Evolutionary conservation across 2,797 vertebrate species (phyloP).

Genomic region (Leucoraja ocellata): DNA sequence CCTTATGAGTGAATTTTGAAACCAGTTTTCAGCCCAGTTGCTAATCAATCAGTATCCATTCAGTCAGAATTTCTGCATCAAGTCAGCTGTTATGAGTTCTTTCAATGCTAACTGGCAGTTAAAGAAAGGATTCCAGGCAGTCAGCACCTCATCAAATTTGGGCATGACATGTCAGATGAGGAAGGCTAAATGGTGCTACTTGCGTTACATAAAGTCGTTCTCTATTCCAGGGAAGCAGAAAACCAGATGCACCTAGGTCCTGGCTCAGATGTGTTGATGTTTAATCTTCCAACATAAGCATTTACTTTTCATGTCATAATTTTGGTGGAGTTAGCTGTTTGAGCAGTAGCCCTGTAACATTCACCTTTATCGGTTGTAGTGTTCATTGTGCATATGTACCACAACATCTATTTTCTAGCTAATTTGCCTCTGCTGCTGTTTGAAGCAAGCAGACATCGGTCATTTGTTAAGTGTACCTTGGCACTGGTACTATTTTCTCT

Average conservation of each 20-base stretch:
- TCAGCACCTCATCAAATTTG: not conserved
- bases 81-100: not conserved
- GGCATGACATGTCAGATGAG: not conserved
- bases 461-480: not conserved
- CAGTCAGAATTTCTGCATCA: not conserved
- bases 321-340: not conserved
- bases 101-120: not conserved
- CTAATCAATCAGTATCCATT: not conserved
- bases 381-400: not conserved
- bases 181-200: not conserved
- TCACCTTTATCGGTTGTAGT: not conserved
- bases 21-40: not conserved
- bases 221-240: not conserved
- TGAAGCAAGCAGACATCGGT: conserved; percentile 8
- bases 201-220: not conserved
- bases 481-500: not conserved
- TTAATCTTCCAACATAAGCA: not conserved
- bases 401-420: not conserved
- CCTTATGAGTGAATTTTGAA: not conserved
- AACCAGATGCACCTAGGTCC: not conserved
- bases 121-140: not conserved
- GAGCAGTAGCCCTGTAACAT: not conserved
- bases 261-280: not conserved
- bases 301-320: not conserved
- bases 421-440: not conserved